Evolutionary conservation across 2,888 invertebrate genomes (phyloP), one percentile per base, ranked within the genome.

Genomic region (Altica lythri): DNA sequence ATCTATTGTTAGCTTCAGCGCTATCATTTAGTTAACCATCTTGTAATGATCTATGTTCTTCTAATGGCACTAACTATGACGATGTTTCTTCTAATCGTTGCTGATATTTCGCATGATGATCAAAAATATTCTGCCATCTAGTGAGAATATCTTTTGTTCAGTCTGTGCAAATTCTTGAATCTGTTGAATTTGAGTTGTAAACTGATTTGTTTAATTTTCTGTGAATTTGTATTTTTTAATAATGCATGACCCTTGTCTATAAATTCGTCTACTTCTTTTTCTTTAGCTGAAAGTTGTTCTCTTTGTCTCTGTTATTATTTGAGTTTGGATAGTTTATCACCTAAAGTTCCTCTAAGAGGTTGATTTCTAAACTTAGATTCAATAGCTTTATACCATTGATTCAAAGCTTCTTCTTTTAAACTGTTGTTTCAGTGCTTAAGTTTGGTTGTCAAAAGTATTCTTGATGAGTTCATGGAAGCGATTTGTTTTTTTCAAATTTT

Each of bases 221-320:
- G 92, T 0, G 90, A 90, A 0, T 89, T 89, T 68, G 92, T 92
- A 18, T 86, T 80, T 71, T 92, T 91, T 1, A 94, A 81, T 47
- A 97, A 78, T 8, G 86, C 84, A 71, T 95, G 93, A n/a, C 92
- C 90, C 68, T 86, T 87, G 74, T 96, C 95, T 14, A 92, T 86
- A 70, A 95, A 95, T 8, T 85, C 82, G 73, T 95, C 95, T 32
- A 96, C 86, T 71, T 88, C 88, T 65, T 86, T 85, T 75, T 96
- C 95, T 67, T 91, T 89, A 8, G 83, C 83, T 43, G 87, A 78
- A 42, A 96, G 88, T 43, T 84, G 81, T 58, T 91, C 89, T 13
- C 91, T 84, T 65, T 89, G 83, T 43, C 86, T 84, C 65, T 87
- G 85, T 64, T 88, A 89, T 46, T 81, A 80, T 59, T 85, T 82